phyloP scores from a whole-genome alignment of 2,797 vertebrate genomes.

The Catharus ustulatus region DNA sequence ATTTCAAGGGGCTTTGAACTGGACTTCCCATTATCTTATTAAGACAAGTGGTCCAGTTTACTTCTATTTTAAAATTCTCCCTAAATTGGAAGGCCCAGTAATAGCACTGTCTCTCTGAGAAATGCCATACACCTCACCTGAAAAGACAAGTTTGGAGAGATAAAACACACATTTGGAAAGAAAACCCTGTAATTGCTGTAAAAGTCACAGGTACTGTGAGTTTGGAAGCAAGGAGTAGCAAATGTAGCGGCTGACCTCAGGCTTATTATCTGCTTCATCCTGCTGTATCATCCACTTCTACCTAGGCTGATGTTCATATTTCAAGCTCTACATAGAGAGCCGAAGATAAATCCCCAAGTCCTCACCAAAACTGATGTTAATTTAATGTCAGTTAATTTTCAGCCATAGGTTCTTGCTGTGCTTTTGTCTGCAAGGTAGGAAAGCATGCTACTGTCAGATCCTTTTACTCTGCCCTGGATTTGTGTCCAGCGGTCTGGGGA shows the following conservation, averaged over 20 bases:
- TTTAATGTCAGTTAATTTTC: not conserved
- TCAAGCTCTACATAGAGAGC: not conserved
- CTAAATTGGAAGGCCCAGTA: not conserved
- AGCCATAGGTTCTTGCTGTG: not conserved
- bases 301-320: not conserved
- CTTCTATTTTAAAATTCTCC: not conserved
- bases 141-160: not conserved
- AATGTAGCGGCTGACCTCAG: not conserved
- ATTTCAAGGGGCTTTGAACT: not conserved
- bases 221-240: not conserved
- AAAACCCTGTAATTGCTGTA: not conserved
- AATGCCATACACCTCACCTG: not conserved
- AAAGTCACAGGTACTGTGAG: not conserved
- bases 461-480: not conserved
- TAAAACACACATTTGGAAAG: not conserved
- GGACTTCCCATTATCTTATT: not conserved
- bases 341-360: not conserved
- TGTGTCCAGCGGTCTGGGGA: accelerated
- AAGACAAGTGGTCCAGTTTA: not conserved
- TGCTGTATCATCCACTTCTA: not conserved
- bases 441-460: not conserved
- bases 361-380: not conserved
- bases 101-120: not conserved
- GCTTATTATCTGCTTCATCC: not conserved
- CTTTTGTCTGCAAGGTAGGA: not conserved